phyloP scores from a whole-genome alignment of 1,140 invertebrate species.

The Apis florea region DNA sequence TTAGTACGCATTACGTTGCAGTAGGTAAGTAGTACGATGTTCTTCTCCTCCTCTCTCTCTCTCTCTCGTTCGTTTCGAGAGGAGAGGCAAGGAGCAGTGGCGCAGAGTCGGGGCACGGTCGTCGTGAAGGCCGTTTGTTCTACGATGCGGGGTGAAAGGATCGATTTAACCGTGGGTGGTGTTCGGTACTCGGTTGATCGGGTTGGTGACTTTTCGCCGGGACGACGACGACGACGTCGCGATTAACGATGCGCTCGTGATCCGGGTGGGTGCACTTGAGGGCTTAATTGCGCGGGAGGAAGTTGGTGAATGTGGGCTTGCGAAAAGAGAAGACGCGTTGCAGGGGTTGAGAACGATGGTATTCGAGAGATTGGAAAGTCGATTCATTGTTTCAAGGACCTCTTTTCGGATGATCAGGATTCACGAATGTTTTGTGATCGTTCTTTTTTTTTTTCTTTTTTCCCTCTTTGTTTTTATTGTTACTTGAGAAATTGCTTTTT shows the following conservation, averaged over 20 bases:
- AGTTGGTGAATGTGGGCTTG: not conserved
- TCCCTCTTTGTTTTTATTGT: not conserved
- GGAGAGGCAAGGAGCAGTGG: not conserved
- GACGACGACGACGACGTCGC: not conserved
- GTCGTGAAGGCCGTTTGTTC: not conserved
- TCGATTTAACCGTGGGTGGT: not conserved
- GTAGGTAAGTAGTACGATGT: too few species aligned
- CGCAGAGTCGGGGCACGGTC: too few species aligned
- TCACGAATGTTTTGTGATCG: too few species aligned
- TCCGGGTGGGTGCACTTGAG: not conserved
- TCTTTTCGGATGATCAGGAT: not conserved
- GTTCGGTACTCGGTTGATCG: not conserved
- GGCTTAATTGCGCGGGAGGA: conserved; percentile 12
- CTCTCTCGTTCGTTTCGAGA: not conserved
- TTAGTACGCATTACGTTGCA: too few species aligned
- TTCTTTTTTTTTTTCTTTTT: not conserved
- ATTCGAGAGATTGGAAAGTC: not conserved
- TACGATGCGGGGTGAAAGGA: not conserved
- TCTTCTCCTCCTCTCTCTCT: too few species aligned
- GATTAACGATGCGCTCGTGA: not conserved
- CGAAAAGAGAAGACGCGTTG: not conserved
- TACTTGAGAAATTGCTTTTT: not conserved
- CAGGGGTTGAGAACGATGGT: not conserved
- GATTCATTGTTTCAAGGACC: not conserved
- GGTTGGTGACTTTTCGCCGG: not conserved